phyloP scores from a whole-genome alignment of 1,140 invertebrate species.

The Neodiprion virginianus region DNA sequence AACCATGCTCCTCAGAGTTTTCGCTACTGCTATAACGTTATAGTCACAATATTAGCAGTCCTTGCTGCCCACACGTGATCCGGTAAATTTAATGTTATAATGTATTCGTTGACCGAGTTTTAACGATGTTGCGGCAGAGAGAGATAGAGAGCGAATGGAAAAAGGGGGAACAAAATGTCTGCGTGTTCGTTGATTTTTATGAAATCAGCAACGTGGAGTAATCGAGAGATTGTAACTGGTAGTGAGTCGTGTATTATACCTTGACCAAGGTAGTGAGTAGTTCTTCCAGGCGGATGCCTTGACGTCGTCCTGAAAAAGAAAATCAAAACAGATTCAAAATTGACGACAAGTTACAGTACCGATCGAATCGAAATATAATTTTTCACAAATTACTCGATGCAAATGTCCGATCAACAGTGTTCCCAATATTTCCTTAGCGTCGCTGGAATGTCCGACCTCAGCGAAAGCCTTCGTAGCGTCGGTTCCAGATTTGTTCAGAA shows the following conservation, averaged over 20 bases:
- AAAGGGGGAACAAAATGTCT: background rate
- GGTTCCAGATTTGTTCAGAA: slow-evolving; percentile 78
- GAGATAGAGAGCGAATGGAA: background rate
- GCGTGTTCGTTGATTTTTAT: background rate
- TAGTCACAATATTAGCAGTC: too few species aligned
- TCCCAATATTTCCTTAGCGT: slow-evolving; percentile 76
- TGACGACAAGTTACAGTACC: background rate
- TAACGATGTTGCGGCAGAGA: too few species aligned
- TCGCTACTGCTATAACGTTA: too few species aligned
- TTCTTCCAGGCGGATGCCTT: background rate
- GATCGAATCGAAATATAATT: too few species aligned
- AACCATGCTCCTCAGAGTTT: background rate
- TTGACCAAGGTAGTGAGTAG: background rate
- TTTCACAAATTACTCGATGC: background rate
- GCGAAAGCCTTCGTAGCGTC: slow-evolving; percentile 83
- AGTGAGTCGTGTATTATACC: background rate
- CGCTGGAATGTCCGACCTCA: slow-evolving; percentile 85
- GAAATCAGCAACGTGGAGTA: background rate
- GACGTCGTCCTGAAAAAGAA: slow-evolving; percentile 3
- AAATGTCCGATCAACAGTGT: slow-evolving; percentile 70
- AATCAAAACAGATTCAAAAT: background rate
- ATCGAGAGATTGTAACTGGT: too few species aligned
- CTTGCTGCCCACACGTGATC: too few species aligned
- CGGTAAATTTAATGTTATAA: too few species aligned
- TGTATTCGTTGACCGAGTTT: too few species aligned